Base-by-base conservation (phyloP, 2,888 invertebrate species). In the Galeruca laticollis region DNA sequence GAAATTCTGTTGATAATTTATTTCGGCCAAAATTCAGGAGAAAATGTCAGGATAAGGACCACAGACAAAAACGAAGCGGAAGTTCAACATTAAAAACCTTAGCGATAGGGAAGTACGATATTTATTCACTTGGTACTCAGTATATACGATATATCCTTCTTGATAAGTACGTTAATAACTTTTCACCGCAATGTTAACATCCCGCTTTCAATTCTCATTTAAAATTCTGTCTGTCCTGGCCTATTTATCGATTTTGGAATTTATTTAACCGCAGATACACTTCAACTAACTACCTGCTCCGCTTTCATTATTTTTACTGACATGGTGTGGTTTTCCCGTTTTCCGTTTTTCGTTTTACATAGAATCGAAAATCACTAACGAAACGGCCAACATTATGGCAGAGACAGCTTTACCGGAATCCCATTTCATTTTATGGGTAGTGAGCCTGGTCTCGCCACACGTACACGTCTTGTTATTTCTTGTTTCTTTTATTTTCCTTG, bases 331-430 rank as follows among this genome's bases (percentile, higher is more conserved):
- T 52, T 52, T 52, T 15, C 5, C 15, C 31, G n/a, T 43, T 26
- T 26, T 26, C 10, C 43, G 11, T n/a, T 54, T 26, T 26, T 54
- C 51, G 20, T 21, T 54, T 31, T 15, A 26, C n/a, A 26, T 26
- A 31, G 33, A 31, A 54, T 54, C 54, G 26, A 54, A 54, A 54
- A 54, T 54, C 31, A 54, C 31, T 31, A 54, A n/a, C 54, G 33
- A 54, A 54, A 54, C 15, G 26, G 54, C 54, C 15, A 54, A 54
- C 54, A 31, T 54, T 26, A 54, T 54, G 54, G 54, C 31, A 31
- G 26, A 61, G 15, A 31, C 60, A 51, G 61, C 51, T 61, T 61
- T 51, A 61, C 13, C 51, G 31, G 51, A 61, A 61, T 61, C 61
- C 18, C 31, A 61, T 61, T 35, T 20, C 18, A 61, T 61, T 61